Conservation (phyloP, 2,113 vertebrate species). For the Colaptes auratus region DNA sequence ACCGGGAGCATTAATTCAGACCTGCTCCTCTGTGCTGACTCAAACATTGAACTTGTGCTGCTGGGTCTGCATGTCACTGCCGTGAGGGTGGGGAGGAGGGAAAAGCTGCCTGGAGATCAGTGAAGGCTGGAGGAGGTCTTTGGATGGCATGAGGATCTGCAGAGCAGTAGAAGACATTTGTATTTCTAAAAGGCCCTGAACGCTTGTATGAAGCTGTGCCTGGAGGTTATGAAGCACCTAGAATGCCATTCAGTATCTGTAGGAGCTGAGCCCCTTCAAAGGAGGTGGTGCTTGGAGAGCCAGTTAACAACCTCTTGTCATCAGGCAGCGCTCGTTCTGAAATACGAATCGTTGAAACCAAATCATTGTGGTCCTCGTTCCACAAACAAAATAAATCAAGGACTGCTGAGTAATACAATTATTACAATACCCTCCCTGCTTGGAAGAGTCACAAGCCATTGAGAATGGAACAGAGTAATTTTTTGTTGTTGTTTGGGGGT, state of each 20-base stretch:
- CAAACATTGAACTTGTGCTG: background rate
- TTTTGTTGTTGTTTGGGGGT: background rate
- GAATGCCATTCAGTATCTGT: background rate
- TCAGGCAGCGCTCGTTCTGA: background rate
- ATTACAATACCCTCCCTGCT: background rate
- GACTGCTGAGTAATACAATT: background rate
- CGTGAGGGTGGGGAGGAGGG: background rate
- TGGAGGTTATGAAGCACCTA: background rate
- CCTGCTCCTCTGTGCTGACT: background rate
- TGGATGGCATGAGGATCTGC: rapidly evolving
- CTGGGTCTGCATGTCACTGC: background rate
- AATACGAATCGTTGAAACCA: constrained; percentile 13
- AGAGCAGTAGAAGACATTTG: background rate
- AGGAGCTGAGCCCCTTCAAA: background rate
- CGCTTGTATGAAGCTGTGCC: background rate
- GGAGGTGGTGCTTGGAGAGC: background rate
- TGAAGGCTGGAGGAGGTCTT: background rate
- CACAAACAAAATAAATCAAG: background rate
- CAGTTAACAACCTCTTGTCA: background rate
- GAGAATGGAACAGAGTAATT: constrained; percentile 31
- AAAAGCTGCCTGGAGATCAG: background rate
- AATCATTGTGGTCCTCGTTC: background rate
- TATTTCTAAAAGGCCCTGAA: background rate
- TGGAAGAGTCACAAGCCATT: constrained; percentile 11
- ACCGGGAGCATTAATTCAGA: constrained; percentile 1